These are phyloP conservation scores for Drosophila truncata DNA, from an alignment of 1,140 invertebrate species.

Conservation along the genomic window DNA sequence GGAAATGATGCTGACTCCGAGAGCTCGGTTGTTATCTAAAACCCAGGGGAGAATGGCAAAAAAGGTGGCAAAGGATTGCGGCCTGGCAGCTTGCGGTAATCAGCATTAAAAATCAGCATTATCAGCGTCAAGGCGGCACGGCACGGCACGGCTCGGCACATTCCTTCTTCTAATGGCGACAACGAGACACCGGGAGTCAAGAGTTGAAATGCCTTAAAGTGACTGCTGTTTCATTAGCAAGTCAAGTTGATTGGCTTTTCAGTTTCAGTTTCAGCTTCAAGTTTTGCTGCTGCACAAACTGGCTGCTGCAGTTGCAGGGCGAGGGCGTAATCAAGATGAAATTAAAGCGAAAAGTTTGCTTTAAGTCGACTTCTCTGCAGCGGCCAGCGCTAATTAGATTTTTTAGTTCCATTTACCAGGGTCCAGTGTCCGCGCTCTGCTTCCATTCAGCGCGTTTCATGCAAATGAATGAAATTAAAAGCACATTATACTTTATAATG, in stretches of 20 bases:
- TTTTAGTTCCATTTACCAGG: conserved; percentile 70
- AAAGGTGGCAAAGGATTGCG: conserved; percentile 54
- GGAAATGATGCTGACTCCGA: conserved; percentile 58
- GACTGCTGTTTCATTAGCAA: conserved; percentile 71
- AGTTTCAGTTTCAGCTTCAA: conserved; percentile 2
- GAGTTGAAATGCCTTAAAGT: conserved; percentile 63
- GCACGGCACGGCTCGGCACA: not conserved
- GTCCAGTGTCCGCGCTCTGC: conserved; percentile 22
- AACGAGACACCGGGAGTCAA: conserved; percentile 39
- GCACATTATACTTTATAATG: conserved; percentile 84
- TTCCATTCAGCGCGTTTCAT: conserved; percentile 28
- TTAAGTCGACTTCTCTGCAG: conserved; percentile 62
- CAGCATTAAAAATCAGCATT: conserved; percentile 67
- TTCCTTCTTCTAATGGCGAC: conserved; percentile 51
- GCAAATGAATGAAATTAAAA: conserved; percentile 85
- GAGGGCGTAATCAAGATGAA: conserved; percentile 71
- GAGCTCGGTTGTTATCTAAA: conserved; percentile 36
- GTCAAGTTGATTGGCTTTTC: conserved; percentile 77
- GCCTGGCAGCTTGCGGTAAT: conserved; percentile 56
- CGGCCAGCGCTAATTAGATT: conserved; percentile 76
- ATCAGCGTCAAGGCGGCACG: conserved; percentile 30
- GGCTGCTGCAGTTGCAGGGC: conserved; percentile 4
- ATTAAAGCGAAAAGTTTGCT: conserved; percentile 81
- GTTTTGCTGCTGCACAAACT: conserved; percentile 50
- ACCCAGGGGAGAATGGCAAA: conserved; percentile 6